Conservation (phyloP, 2,888 invertebrate species). For the Zygogramma bicolorata region DNA sequence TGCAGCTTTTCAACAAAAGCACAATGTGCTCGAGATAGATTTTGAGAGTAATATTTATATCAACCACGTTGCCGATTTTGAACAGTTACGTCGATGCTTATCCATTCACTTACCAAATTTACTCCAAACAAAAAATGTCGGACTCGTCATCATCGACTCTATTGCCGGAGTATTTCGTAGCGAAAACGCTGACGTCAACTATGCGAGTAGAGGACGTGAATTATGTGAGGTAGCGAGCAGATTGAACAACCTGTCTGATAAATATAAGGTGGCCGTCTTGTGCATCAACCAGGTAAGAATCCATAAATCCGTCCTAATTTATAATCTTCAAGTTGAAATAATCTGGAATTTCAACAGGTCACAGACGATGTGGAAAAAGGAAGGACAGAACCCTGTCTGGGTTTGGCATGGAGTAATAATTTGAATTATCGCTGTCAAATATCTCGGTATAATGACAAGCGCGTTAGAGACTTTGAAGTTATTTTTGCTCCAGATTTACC, state of each 20-base stretch:
- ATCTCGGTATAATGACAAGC: slow-evolving; percentile 55
- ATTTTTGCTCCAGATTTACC: slow-evolving; percentile 73
- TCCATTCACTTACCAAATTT: slow-evolving; percentile 70
- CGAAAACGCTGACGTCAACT: slow-evolving; percentile 66
- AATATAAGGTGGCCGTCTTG: slow-evolving; percentile 72
- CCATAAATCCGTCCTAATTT: no score
- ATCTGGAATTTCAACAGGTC: no score
- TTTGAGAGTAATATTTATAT: slow-evolving; percentile 75
- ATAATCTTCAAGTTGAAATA: no score
- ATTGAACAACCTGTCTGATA: slow-evolving; percentile 70
- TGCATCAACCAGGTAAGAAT: slow-evolving; percentile 83
- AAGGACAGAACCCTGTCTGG: slow-evolving; percentile 71
- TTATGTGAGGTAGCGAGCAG: slow-evolving; percentile 71
- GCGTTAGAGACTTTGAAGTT: slow-evolving; percentile 68
- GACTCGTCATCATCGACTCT: slow-evolving; percentile 79
- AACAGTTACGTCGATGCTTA: slow-evolving; percentile 71
- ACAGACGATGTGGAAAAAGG: slow-evolving; percentile 60
- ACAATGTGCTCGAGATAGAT: slow-evolving; percentile 55
- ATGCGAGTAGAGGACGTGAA: slow-evolving; percentile 69
- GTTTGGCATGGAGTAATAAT: slow-evolving; percentile 76
- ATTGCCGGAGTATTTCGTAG: slow-evolving; percentile 79
- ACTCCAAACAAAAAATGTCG: slow-evolving; percentile 62
- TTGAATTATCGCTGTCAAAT: slow-evolving; percentile 73
- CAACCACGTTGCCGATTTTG: slow-evolving; percentile 74
- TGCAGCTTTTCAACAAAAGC: slow-evolving; percentile 58